These are phyloP conservation scores for Acanthacorydalis orientalis DNA, from an alignment of 2,888 invertebrate species.

Conservation along the genomic window DNA sequence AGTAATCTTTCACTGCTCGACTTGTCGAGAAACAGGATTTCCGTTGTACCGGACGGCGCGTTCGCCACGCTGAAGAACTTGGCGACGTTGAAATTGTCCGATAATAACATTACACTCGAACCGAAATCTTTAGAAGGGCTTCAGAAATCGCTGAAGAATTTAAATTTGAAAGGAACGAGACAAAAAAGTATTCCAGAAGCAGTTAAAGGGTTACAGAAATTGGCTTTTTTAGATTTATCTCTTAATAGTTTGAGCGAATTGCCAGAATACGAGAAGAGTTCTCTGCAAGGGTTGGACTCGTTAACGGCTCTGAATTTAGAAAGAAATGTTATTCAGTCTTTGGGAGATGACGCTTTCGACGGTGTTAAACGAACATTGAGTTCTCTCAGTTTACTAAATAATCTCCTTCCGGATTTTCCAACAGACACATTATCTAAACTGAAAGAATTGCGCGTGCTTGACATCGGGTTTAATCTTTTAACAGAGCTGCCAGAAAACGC, in stretches of 20 bases:
- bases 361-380: slow-evolving; percentile 70
- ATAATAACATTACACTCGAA: slow-evolving; percentile 67
- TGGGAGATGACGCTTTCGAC: slow-evolving; percentile 58
- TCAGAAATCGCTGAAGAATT: slow-evolving; percentile 66
- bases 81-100: slow-evolving; percentile 69
- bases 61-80: slow-evolving; percentile 56
- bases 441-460: slow-evolving; percentile 68
- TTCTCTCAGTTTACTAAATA: slow-evolving; percentile 77
- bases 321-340: slow-evolving; percentile 65
- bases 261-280: slow-evolving; percentile 48
- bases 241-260: slow-evolving; percentile 74
- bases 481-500: slow-evolving; percentile 65
- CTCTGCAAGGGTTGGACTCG: slow-evolving; percentile 63
- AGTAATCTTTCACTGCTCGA: slow-evolving; percentile 62
- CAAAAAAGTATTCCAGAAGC: slow-evolving; percentile 67
- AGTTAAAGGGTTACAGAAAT: slow-evolving; percentile 53
- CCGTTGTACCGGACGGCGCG: slow-evolving; percentile 52
- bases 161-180: slow-evolving; percentile 75
- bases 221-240: slow-evolving; percentile 79
- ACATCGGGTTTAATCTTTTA: slow-evolving; percentile 81
- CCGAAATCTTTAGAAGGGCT: slow-evolving; percentile 58
- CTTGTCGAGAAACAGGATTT: slow-evolving; percentile 66
- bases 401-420: slow-evolving; percentile 75
- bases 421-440: slow-evolving; percentile 60
- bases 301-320: slow-evolving; percentile 78